These are phyloP conservation scores for Julus scandinavius DNA, from an alignment of 2,888 invertebrate species.

Conservation along the genomic window DNA sequence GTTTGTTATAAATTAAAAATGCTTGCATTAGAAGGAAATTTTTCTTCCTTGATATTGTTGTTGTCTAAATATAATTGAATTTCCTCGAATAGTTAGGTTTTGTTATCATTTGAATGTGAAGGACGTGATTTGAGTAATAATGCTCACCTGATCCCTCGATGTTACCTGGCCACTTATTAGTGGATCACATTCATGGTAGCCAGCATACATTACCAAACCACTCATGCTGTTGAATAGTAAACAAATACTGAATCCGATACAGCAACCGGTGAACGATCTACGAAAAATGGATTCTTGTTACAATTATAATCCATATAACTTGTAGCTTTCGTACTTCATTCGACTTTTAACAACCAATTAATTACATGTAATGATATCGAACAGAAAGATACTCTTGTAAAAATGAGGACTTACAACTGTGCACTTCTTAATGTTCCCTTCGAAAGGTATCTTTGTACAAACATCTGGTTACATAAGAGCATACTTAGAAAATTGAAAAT, in stretches of 20 bases:
- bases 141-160: constrained; percentile 42
- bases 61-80: no score
- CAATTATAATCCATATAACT: no score
- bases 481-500: background rate
- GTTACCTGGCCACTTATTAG: background rate
- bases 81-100: no score
- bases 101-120: no score
- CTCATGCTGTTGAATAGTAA: background rate
- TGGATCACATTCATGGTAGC: constrained; percentile 37
- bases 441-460: constrained; percentile 47
- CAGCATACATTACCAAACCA: constrained; percentile 19
- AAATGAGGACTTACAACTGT: background rate
- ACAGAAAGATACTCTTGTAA: no score
- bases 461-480: constrained; percentile 37
- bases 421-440: background rate
- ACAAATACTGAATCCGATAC: background rate
- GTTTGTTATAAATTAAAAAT: no score
- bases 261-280: constrained; percentile 4
- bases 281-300: background rate
- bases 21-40: no score
- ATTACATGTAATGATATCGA: background rate
- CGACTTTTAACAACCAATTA: background rate
- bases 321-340: no score
- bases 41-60: no score
- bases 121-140: background rate